phyloP scores from a whole-genome alignment of 2,888 invertebrate species.

The Belgica antarctica region DNA sequence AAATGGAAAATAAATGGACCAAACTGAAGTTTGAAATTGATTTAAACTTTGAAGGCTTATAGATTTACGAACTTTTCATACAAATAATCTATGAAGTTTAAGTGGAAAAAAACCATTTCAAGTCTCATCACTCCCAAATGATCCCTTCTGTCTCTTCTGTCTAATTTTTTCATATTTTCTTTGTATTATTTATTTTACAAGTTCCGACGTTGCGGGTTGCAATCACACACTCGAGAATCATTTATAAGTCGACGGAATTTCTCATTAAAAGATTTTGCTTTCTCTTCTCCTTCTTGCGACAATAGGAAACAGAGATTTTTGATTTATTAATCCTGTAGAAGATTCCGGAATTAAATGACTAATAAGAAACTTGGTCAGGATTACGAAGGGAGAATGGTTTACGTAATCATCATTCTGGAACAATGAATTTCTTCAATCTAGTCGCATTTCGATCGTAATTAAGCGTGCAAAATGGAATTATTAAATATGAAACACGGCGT shows the following conservation, averaged over 20 bases:
- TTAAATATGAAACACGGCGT: background rate
- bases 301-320: slow-evolving; percentile 12
- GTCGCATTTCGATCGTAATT: background rate
- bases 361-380: slow-evolving; percentile 27
- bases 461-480: background rate
- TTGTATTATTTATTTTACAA: background rate
- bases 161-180: background rate
- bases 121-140: too few relatives aligned
- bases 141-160: too few relatives aligned
- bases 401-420: slow-evolving; percentile 11
- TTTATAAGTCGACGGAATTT: slow-evolving; percentile 32
- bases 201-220: background rate
- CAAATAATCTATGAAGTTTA: too few relatives aligned
- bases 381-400: background rate
- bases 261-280: slow-evolving; percentile 36
- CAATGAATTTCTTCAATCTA: slow-evolving; percentile 1
- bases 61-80: too few relatives aligned
- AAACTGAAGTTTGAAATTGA: too few relatives aligned
- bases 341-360: slow-evolving; percentile 26
- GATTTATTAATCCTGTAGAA: slow-evolving; percentile 31
- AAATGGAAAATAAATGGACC: background rate
- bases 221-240: slow-evolving; percentile 33
- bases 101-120: too few relatives aligned
- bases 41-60: too few relatives aligned
- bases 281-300: background rate